phyloP scores from a whole-genome alignment of 2,888 invertebrate genomes.

The Timema podura region DNA sequence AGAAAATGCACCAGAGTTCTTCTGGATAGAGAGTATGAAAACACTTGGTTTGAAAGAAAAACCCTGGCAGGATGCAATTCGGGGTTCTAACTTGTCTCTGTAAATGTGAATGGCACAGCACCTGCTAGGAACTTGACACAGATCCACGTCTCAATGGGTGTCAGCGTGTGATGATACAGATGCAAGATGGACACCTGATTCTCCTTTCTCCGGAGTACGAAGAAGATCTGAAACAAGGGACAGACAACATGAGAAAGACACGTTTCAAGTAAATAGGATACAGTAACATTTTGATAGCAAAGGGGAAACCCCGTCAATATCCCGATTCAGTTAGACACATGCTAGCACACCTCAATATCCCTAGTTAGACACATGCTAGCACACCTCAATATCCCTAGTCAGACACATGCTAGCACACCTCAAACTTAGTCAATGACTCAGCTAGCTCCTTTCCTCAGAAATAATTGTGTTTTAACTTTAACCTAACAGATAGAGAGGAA shows the following conservation, averaged over 20 bases:
- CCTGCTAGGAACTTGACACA: conserved; percentile 73
- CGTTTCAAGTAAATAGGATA: conserved; percentile 20
- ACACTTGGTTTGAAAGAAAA: no score
- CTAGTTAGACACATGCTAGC: no score
- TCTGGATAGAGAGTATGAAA: no score
- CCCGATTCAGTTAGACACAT: not conserved
- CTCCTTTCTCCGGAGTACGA: conserved; percentile 79
- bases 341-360: not conserved
- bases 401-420: no score
- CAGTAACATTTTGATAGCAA: not conserved
- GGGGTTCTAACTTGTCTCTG: no score
- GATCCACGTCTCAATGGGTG: conserved; percentile 73
- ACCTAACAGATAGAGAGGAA: no score
- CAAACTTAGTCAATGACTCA: no score
- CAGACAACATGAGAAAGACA: not conserved
- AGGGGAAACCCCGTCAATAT: not conserved
- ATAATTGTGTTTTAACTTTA: no score
- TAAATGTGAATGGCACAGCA: not conserved
- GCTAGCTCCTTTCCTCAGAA: no score
- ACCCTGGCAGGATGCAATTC: no score
- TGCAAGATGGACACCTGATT: conserved; percentile 80
- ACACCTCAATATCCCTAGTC: no score
- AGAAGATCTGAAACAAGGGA: conserved; percentile 54
- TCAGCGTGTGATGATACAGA: conserved; percentile 78
- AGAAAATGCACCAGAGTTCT: no score